A percentile compares a stretch with the other conserved stretches of the same genome.
Conservation (phyloP, 1,140 invertebrate species). For the Chlorops oryzae region DNA sequence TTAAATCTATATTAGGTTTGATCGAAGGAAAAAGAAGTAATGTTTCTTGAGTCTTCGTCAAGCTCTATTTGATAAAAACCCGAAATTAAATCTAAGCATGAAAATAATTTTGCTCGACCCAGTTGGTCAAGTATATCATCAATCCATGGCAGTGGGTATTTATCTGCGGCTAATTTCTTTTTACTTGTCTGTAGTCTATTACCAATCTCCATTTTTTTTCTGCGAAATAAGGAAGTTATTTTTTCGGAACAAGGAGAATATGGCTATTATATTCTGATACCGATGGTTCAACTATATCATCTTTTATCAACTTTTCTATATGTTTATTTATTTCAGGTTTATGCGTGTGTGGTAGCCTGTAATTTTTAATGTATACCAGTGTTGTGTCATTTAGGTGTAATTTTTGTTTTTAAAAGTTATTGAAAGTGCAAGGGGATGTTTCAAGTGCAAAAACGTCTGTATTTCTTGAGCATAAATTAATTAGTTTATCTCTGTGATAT, state of each 20-base stretch:
- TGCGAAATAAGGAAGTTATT: not conserved
- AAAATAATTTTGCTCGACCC: conserved; percentile 34
- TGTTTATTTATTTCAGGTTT: too few relatives aligned
- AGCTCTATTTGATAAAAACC: conserved; percentile 48
- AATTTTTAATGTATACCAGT: conserved; percentile 3
- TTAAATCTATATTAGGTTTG: not conserved
- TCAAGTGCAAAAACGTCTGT: conserved; percentile 1
- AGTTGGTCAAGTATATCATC: too few relatives aligned
- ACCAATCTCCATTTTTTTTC: too few relatives aligned
- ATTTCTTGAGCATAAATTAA: not conserved
- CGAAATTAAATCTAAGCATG: conserved; percentile 45
- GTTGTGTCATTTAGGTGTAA: too few relatives aligned
- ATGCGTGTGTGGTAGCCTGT: too few relatives aligned
- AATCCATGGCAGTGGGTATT: too few relatives aligned
- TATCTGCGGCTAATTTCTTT: conserved; percentile 4
- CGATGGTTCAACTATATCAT: too few relatives aligned
- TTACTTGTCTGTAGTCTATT: conserved; percentile 18
- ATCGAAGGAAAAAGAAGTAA: not conserved
- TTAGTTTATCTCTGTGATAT: not conserved
- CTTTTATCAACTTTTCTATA: too few relatives aligned
- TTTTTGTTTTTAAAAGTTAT: conserved; percentile 7
- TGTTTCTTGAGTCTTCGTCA: too few relatives aligned
- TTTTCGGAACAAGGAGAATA: too few relatives aligned
- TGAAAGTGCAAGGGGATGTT: not conserved
- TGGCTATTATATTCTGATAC: too few relatives aligned